phyloP scores from a whole-genome alignment of 2,797 vertebrate species.

The Premnoplex brunnescens region DNA sequence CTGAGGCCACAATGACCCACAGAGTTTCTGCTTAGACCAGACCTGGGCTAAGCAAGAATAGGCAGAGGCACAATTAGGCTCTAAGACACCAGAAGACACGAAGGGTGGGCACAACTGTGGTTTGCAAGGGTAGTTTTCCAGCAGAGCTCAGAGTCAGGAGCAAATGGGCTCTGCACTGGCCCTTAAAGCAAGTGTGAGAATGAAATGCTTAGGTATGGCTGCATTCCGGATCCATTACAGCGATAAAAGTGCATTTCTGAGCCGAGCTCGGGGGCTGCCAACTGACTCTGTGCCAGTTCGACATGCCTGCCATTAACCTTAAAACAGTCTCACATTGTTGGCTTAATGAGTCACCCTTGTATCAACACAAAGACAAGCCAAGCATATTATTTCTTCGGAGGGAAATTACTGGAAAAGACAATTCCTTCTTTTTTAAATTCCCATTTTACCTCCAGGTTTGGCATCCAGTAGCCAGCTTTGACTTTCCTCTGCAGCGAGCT shows the following conservation, averaged over 20 bases:
- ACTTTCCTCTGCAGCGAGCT: neutral
- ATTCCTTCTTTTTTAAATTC: constrained; percentile 48
- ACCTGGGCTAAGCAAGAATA: neutral
- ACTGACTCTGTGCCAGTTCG: constrained; percentile 32
- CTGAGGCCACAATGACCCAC: rapidly evolving
- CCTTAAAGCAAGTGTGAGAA: neutral
- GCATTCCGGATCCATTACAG: neutral
- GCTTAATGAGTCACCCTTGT: constrained; percentile 68
- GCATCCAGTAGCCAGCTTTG: constrained; percentile 32
- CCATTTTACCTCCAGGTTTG: constrained; percentile 43
- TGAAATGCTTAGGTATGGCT: neutral
- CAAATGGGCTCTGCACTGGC: neutral
- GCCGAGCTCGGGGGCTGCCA: constrained; percentile 34
- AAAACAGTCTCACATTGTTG: constrained; percentile 59
- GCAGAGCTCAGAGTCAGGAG: neutral
- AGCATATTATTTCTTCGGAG: constrained; percentile 50
- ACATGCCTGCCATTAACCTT: constrained; percentile 63
- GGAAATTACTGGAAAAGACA: constrained; percentile 67
- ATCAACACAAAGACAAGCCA: constrained; percentile 65
- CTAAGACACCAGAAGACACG: rapidly evolving
- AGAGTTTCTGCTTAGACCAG: neutral
- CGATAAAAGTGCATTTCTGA: constrained; percentile 19
- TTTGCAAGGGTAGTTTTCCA: neutral
- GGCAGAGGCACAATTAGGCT: rapidly evolving
- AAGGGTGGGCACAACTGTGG: neutral